Base-by-base conservation (phyloP, 2,888 invertebrate species). In the Anoncus sp. region DNA sequence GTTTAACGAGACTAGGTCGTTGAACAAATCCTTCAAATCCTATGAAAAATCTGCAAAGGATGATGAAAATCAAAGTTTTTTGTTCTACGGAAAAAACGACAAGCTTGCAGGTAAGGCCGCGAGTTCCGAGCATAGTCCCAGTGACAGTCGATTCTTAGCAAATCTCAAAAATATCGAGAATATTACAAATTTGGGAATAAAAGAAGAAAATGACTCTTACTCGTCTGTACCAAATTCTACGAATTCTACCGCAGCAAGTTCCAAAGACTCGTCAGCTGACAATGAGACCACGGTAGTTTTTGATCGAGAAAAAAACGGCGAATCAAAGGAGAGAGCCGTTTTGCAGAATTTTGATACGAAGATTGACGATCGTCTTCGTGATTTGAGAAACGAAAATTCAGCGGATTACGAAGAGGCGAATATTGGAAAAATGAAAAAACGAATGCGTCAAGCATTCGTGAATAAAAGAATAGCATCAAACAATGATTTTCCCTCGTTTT, bases 51-150 rank as follows among this genome's bases (percentile, higher is more conserved):
- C 27, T 10, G 12, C 35, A 0, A 31, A 47, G 12, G 65, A 65
- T 5, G 31, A 57, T 57, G 43, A 35, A 14, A 67, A 80, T 31
- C 73, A 80, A 38, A 74, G 38, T 40, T 76, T 76, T 38, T 62
- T 81, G 31, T 74, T 81, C 20, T 57, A 66, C 12, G 65, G 60
- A 14, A 53, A 53, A 14, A 59, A 16, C 16, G n/a, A 31, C 9
- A 66, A 49, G 12, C 20, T 55, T 6, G 40, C n/a, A 18, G 16
- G 5, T 10, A 7, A 24, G 6, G 18, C 45, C 31, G 18, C 27
- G 20, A 20, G 10, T n/a, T 27, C 60, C 10, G 27, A 20, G 1
- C 20, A 49, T 7, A 20, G 12, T 38, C 6, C 14, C 16, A 20
- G 18, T 9, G 43, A 40, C 7, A 38, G 49, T 35, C n/a, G 12